phyloP scores from a whole-genome alignment of 2,797 vertebrate species.

The Ptychadena robeensis region DNA sequence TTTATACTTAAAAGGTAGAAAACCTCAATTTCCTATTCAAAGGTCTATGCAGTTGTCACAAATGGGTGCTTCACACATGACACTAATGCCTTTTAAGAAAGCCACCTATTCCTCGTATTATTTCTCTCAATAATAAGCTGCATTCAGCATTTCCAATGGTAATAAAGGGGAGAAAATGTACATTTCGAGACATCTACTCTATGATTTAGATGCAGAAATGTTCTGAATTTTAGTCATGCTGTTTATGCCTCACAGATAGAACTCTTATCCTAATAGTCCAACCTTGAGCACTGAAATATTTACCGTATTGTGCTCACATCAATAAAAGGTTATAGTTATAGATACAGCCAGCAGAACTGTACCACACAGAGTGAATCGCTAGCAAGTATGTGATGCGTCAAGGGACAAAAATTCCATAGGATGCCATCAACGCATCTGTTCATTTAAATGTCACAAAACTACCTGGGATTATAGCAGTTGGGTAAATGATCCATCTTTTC shows the following conservation, averaged over 20 bases:
- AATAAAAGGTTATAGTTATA: constrained; percentile 50
- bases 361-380: neutral
- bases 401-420: constrained; percentile 17
- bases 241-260: constrained; percentile 38
- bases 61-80: constrained; percentile 91
- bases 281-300: constrained; percentile 46
- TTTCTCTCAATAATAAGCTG: constrained; percentile 75
- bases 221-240: constrained; percentile 44
- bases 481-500: constrained; percentile 1
- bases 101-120: constrained; percentile 77
- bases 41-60: constrained; percentile 88
- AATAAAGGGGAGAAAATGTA: constrained; percentile 70
- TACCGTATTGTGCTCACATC: constrained; percentile 36
- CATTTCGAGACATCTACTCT: constrained; percentile 69
- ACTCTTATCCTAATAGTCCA: constrained; percentile 48
- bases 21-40: constrained; percentile 92
- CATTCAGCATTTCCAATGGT: constrained; percentile 72
- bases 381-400: constrained; percentile 34
- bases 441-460: constrained; percentile 34
- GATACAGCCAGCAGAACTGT: constrained; percentile 32
- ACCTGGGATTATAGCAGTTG: neutral
- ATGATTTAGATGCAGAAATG: constrained; percentile 62
- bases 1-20: constrained; percentile 94
- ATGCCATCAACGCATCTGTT: constrained; percentile 4
- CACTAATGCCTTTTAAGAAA: constrained; percentile 90